These are phyloP conservation scores for Teleogryllus oceanicus DNA, from an alignment of 2,888 invertebrate species.

Conservation along the genomic window DNA sequence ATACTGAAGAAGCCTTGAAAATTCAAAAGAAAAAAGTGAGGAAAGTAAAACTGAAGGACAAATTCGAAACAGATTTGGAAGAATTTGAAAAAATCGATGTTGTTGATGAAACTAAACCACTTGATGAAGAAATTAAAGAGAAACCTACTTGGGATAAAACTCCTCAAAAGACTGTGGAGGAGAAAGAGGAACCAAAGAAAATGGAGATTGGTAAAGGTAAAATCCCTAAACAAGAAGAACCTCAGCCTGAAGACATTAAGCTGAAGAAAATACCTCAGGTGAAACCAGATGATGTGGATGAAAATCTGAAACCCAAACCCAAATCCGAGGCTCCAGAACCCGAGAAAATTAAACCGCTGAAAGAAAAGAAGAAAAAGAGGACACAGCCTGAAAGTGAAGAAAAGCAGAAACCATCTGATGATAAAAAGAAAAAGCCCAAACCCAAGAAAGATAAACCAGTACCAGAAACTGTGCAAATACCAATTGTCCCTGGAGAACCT, in stretches of 20 bases:
- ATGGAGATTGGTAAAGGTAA: conserved; percentile 39
- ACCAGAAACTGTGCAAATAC: conserved; percentile 42
- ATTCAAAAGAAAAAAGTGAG: conserved; percentile 41
- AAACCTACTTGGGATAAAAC: conserved; percentile 43
- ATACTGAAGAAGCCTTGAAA: conserved; percentile 42
- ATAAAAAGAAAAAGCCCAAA: conserved; percentile 41
- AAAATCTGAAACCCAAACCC: conserved; percentile 39
- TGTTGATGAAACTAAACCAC: conserved; percentile 32
- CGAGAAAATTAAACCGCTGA: conserved; percentile 32
- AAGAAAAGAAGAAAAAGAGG: conserved; percentile 33
- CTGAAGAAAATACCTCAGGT: conserved; percentile 53
- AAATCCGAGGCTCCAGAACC: conserved; percentile 38
- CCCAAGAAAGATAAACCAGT: conserved; percentile 42
- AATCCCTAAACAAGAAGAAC: conserved; percentile 41
- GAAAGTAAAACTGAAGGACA: conserved; percentile 38
- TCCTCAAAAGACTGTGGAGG: conserved; percentile 39
- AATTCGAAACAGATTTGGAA: conserved; percentile 43
- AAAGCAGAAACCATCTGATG: conserved; percentile 37
- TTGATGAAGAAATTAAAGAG: conserved; percentile 34
- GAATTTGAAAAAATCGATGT: conserved; percentile 34
- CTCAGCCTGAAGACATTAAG: conserved; percentile 47
- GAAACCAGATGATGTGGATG: conserved; percentile 41
- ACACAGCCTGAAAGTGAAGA: conserved; percentile 37
- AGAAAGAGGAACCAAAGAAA: conserved; percentile 38
- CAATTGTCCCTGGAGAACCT: conserved; percentile 39